Evolutionary conservation across 2,888 invertebrate genomes (phyloP), one percentile per base, ranked within the genome.

Genomic region (Gryllus longicercus): DNA sequence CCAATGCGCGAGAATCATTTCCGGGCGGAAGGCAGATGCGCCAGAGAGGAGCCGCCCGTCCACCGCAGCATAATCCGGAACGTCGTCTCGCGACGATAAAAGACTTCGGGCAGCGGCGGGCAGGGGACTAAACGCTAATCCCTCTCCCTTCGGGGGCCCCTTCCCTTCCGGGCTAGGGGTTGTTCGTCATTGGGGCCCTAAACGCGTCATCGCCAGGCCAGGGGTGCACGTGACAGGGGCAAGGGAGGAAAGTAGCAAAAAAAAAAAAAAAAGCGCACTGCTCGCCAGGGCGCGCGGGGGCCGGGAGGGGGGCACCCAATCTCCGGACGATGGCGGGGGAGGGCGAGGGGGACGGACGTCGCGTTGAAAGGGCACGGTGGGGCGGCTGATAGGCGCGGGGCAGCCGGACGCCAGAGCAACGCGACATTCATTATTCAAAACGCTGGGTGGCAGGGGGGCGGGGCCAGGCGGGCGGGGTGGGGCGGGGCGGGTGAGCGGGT

Each of bases 391-490:
- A 8, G 16, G 63, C 63, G 63, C n/a, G 14, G 16, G 63, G 63
- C 63, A n/a, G n/a, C 63, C 63, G 63, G 63, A 63, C 63, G 63
- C 63, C 16, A 18, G n/a, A 11, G n/a, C 63, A 63, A 63, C 63
- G 63, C 63, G n/a, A 63, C 63, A 63, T 63, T 63, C 63, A 63
- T 63, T 63, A 63, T 63, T 63, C 63, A 63, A 63, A 63, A 14
- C 63, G 63, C 18, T 63, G 63, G 63, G 18, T 63, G 63, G 63
- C n/a, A n/a, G n/a, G n/a, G n/a, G n/a, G n/a, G n/a, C n/a, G n/a
- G n/a, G n/a, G n/a, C n/a, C n/a, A n/a, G 63, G 18, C 3, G 18
- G 63, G 18, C 16, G 18, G 3, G 63, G 18, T 10, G 51, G 51
- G 63, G 63, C n/a, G 14, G 63, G n/a, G 63, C 8, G 63, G 63